Base-by-base conservation (phyloP, 2,888 invertebrate species). In the Vannuccia rotundouncinata region DNA sequence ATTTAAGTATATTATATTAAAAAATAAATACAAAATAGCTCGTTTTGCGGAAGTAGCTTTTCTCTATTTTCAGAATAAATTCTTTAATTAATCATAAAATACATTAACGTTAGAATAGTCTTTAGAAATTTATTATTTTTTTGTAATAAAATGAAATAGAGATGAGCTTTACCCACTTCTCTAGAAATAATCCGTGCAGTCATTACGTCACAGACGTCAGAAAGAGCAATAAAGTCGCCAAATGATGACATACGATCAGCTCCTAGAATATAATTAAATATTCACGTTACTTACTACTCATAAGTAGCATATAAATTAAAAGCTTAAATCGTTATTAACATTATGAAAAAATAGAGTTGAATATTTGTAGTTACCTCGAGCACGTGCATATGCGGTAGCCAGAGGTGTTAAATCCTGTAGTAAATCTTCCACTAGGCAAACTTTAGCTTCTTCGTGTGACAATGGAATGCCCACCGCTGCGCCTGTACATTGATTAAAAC, bases 171-270 rank as follows among this genome's bases (percentile, higher is more conserved):
- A 45, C 45, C 17, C 5, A 45, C 91, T 89, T 91, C 91, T 84
- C 91, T 85, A 0, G 94, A 93, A 82, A 99, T 95, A 80, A 99
- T 93, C 86, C 91, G 92, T 0, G 99, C 98, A 0, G 98, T 99
- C 82, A 92, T 86, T 77, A 90, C 91, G 89, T 99, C 98, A 86
- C 98, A 99, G 0, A 89, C 88, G 87, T 96, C 95, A 0, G 96
- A 97, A 0, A 99, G 88, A 0, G 96, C 95, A 45, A 98, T 91
- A 88, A 98, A 98, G 89, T 99, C 99, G 0, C 99, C 98, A 89
- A 98, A 99, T 0, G 97, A 97, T 5, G 96, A 97, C 98, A 99
- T 98, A 79, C 98, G 91, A 89, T 99, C 98, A 22, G 97, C 96
- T 77, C 98, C 90, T 90, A 82, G 60, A 84, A 82, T 31, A 22